Base-by-base conservation (phyloP, 2,113 vertebrate genomes). In the Sus scrofa region DNA sequence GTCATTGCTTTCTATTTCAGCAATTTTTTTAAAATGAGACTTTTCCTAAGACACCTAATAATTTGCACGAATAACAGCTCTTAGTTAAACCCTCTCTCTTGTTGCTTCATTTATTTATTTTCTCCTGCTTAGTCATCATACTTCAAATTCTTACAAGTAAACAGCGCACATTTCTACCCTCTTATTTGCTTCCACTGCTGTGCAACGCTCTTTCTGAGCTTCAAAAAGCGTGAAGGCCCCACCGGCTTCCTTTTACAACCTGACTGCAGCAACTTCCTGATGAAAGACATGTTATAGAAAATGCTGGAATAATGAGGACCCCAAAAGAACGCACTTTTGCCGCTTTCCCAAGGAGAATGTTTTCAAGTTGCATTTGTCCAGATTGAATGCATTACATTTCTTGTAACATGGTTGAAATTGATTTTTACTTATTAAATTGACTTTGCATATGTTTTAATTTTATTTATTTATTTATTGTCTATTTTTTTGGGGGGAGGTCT, bases 111-210 rank as follows among this genome's bases (percentile, higher is more conserved):
- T 52, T 70, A 71, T 11, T 11, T n/a, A 4, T 24, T 73, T 50
- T 13, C 20, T 56, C 50, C 11, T 13, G 62, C 8, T 58, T 65
- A 9, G 12, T 27, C 52, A 2, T 37, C 7, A 1, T 19, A 0
- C 22, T 65, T 65, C 75, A 73, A 0, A 52, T 44, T 74, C 77
- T 65, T 15, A n/a, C 2, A 6, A 10, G 19, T 18, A 7, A 7
- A 26, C 5, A 7, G 27, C 10, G 3, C 0, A 0, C 0, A 6
- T 52, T 24, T 20, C 24, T 11, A 6, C 10, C 1, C 9, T 16
- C 24, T 2, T 22, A 0, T 27, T 26, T 30, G 24, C 18, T 58
- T n/a, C 65, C 65, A 7, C 6, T 26, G 27, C 54, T 1, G 1
- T 0, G 16, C 3, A 5, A 10, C 27, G 50, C 70, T 15, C 2